phyloP scores from a whole-genome alignment of 1,140 invertebrate genomes.

The Phenacoccus solenopsis region DNA sequence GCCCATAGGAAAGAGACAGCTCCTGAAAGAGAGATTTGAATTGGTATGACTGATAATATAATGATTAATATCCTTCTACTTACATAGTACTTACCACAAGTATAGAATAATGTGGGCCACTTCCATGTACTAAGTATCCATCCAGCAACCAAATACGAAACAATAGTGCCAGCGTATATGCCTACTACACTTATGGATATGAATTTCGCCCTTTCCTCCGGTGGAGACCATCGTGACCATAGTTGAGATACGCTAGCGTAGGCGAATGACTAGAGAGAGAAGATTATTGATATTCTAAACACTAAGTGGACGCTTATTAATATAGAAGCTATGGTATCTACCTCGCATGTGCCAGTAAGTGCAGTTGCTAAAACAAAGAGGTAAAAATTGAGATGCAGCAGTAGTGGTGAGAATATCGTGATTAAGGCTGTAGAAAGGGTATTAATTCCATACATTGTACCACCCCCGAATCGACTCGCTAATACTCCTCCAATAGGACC shows the following conservation, averaged over 20 bases:
- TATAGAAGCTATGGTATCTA: too few species aligned
- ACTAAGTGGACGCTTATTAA: too few species aligned
- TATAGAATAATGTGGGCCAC: not conserved
- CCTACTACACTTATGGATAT: not conserved
- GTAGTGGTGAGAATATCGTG: not conserved
- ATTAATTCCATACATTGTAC: not conserved
- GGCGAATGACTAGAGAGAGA: not conserved
- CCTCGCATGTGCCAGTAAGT: not conserved
- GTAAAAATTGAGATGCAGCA: not conserved
- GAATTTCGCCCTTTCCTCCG: not conserved
- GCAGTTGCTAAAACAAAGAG: not conserved
- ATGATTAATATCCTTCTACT: too few species aligned
- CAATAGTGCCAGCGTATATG: not conserved
- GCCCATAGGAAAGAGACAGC: slow-evolving; percentile 55
- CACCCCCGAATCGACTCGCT: not conserved
- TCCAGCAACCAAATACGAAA: not conserved
- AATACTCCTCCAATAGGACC: not conserved
- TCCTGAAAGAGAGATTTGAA: slow-evolving; percentile 32
- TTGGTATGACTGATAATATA: too few species aligned
- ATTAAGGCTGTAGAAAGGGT: not conserved
- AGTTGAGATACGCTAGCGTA: not conserved
- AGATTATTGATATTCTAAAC: too few species aligned
- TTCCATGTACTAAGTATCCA: not conserved
- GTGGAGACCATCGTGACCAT: not conserved
- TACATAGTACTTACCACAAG: not conserved